Evolutionary conservation across 2,888 invertebrate species (phyloP), one percentile per base, ranked within the genome.

Genomic region (Malthinus seriepunctatus): DNA sequence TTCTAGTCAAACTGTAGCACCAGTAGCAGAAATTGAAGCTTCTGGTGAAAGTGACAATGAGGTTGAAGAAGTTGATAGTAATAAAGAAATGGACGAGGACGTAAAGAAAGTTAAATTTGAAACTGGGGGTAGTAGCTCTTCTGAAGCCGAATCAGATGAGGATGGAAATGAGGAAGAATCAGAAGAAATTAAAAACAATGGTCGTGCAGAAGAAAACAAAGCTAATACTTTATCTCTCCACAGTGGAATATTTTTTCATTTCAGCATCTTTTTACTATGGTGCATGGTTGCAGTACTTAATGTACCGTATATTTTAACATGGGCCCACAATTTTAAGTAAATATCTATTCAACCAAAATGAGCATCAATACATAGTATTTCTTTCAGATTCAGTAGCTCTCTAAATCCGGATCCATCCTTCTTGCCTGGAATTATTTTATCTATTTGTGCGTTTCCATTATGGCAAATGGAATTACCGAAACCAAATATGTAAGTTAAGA

Each of bases 321-420:
- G 93, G 93, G 88, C 91, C 0, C 87, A 87, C 71, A 90, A 89
- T 80, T 90, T 88, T 69, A 85, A 85, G 91, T 91, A 81, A 82
- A 82, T 80, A 23, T 38, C 5, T 49, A 31, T 3, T 11, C 0
- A 11, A 9, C 1, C 23, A 23, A 2, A 23, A 23, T 2, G 2
- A 23, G 23, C 23, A 23, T 5, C 23, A 23, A 23, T 23, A 23
- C 2, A 23, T 38, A 14, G 10, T 8, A 8, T 38, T 38, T 6
- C n/a, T 50, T 14, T 63, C 67, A 87, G 86, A 65, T 83, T 82
- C 67, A 82, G 76, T 67, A 80, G 81, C 69, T 76, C 79, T 14
- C 75, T 88, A 56, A 78, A 81, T 52, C 82, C 84, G 1, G 90
- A 90, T 76, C 86, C 88, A 32, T 86, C 86, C 1, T 81, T 84